phyloP scores from a whole-genome alignment of 2,797 vertebrate genomes.

The Anguilla marmorata region DNA sequence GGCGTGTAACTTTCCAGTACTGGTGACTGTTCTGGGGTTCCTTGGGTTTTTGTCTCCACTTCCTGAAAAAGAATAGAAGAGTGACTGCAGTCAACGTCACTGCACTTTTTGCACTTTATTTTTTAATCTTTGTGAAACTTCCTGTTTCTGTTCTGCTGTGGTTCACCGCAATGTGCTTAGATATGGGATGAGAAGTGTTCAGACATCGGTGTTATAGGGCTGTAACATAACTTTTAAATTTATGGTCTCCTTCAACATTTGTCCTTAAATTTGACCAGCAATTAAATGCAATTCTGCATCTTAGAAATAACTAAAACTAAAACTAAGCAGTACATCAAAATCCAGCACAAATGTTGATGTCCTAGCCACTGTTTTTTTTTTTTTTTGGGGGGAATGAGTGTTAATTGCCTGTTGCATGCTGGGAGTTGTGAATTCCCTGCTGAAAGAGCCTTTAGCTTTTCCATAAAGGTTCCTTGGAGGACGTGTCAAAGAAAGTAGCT shows the following conservation, averaged over 20 bases:
- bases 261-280: too few species aligned
- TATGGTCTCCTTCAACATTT: not conserved
- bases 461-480: too few species aligned
- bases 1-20: conserved; percentile 60
- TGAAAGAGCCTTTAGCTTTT: too few species aligned
- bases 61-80: conserved; percentile 48
- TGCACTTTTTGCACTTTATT: not conserved
- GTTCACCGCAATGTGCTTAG: not conserved
- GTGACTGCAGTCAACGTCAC: not conserved
- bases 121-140: not conserved
- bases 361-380: too few species aligned
- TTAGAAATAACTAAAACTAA: too few species aligned
- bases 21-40: conserved; percentile 45
- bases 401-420: too few species aligned
- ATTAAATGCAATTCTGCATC: too few species aligned
- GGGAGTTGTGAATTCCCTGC: too few species aligned
- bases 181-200: not conserved
- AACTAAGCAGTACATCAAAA: too few species aligned
- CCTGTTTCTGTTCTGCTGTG: not conserved
- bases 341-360: too few species aligned
- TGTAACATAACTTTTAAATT: not conserved
- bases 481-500: too few species aligned
- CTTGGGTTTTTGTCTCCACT: conserved; percentile 53
- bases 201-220: not conserved
- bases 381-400: too few species aligned